Base-by-base conservation (phyloP, 1,140 invertebrate genomes). In the Heliothis virescens region DNA sequence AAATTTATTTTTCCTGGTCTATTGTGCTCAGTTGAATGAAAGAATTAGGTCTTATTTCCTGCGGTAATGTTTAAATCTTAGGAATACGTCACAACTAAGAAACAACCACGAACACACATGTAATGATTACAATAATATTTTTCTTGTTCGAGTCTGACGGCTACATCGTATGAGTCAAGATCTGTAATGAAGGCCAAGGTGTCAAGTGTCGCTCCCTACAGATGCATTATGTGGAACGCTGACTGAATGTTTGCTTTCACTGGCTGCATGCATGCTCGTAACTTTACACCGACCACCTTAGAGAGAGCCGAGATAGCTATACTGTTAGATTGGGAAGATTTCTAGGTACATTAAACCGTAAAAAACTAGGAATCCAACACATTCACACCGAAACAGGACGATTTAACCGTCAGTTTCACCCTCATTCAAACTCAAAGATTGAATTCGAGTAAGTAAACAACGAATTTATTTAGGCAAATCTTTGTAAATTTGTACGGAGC, bases 221-320 rank as follows among this genome's bases (percentile, higher is more conserved):
- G 87, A 92, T 85, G 91, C 89, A 87, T 88, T 88, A 89, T 86
- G 85, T 87, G 89, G 87, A 90, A 91, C 92, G 90, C 86, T 85
- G 87, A 86, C 85, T 87, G 83, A 85, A 86, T 87, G 89, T 92
- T 89, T 90, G 90, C 91, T 92, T 92, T 92, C 91, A 88, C 92
- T 90, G 82, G 67, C 79, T 81, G 81, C 84, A 79, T 91, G 86
- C 89, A 91, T 85, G 85, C 82, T 87, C 81, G 91, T 88, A 92
- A 94, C 87, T 81, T 83, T 87, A 92, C 89, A 91, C 91, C 89
- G 85, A 90, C 53, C 59, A 73, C 50, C 57, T 78, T 50, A 80
- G 29, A 29, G 29, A 65, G 73, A 60, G 18, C 29, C 15, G 59
- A 69, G 79, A 85, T 82, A 80, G 78, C 21, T 57, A 41, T 21